Conservation (phyloP, 2,888 invertebrate genomes). For the Stomorhina lunata region DNA sequence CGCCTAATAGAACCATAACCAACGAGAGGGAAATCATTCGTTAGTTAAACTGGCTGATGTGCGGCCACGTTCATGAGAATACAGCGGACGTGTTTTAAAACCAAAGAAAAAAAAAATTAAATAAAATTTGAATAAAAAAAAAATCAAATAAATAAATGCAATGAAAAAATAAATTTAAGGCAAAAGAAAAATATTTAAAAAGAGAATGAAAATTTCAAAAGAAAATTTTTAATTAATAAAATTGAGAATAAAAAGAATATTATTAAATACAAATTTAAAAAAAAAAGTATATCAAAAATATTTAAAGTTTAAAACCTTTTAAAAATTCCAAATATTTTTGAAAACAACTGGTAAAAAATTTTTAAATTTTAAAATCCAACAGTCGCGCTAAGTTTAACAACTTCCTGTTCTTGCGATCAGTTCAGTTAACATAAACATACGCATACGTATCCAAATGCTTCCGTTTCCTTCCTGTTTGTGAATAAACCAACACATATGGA, state of each 20-base stretch:
- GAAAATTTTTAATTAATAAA: neutral
- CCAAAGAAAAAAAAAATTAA: constrained; percentile 15
- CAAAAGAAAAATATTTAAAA: constrained; percentile 51
- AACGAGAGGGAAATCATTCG: constrained; percentile 65
- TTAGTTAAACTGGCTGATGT: constrained; percentile 65
- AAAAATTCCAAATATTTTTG: neutral
- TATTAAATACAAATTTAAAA: neutral
- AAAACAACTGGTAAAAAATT: neutral
- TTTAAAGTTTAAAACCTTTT: neutral
- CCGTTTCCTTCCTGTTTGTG: constrained; percentile 54
- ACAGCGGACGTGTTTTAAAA: constrained; percentile 57
- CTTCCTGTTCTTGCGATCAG: constrained; percentile 53
- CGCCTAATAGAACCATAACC: constrained; percentile 60
- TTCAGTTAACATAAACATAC: constrained; percentile 44
- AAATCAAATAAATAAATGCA: constrained; percentile 26
- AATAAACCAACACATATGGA: constrained; percentile 5
- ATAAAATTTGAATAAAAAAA: constrained; percentile 1
- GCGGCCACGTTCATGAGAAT: constrained; percentile 57
- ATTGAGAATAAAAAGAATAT: constrained; percentile 54
- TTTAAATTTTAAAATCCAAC: constrained; percentile 31
- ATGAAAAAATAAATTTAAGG: neutral
- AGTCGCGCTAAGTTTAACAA: constrained; percentile 39
- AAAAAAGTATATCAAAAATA: neutral
- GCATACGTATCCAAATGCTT: constrained; percentile 50
- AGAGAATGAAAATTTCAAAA: constrained; percentile 52